Evolutionary conservation across 2,797 vertebrate genomes (phyloP), one percentile per base, ranked within the genome.

Genomic region (Rhynchonycteris naso): DNA sequence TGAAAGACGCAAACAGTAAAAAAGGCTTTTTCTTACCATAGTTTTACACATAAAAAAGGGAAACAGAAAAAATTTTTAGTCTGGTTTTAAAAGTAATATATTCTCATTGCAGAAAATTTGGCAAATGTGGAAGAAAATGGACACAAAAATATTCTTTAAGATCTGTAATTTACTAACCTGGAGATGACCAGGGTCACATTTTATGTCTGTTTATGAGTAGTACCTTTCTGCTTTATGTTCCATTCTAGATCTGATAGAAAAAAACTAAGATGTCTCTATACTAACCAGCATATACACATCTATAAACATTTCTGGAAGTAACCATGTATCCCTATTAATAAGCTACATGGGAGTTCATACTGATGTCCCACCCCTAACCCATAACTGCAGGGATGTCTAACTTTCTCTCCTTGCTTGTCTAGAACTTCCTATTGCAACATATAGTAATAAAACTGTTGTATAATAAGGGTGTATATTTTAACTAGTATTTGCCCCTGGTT

Each of bases 181-280:
- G 63, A 63, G 12, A 5, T 1, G 15, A 4, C 38, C 0, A 0
- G 9, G 5, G 16, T 24, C 1, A 6, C 28, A 7, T 24, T 19
- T 35, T 56, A 4, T 11, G 4, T 65, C 30, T n/a, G 6, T 65
- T n/a, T 28, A 2, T 10, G 24, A 0, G 7, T 11, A 0, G 7
- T 11, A 2, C 24, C 74, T 47, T 16, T 50, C 76, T 66, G 52
- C n/a, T 30, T n/a, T 38, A 1, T 8, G 2, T 16, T 9, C 50
- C 13, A 8, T n/a, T 43, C 26, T 2, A 0, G 19, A 28, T 24
- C 81, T 4, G 12, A 15, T 4, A 56, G 47, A 43, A 35, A 30
- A 22, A 30, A 50, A 43, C 16, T 50, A 18, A 7, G 3, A 10
- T 30, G 3, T 22, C 22, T 50, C 28, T 21, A 26, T 22, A 30